Evolutionary conservation across 2,888 invertebrate species (phyloP).

Genomic region (Furcula furcula): DNA sequence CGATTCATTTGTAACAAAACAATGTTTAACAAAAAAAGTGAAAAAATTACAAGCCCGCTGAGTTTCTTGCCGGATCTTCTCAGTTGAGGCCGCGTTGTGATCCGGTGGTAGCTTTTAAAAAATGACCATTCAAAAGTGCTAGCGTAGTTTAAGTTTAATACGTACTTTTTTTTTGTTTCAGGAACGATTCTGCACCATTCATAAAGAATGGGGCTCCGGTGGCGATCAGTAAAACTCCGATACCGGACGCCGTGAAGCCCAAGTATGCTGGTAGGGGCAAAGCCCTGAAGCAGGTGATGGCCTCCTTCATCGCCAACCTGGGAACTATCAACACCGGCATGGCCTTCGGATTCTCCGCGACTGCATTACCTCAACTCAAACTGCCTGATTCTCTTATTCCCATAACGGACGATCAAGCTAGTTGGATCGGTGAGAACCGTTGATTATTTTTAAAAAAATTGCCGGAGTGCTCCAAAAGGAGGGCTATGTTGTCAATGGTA

Average conservation of each 20-base stretch:
- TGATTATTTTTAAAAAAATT: neutral
- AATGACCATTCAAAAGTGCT: no score
- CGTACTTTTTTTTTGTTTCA: slow-evolving; percentile 29
- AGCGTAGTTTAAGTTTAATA: no score
- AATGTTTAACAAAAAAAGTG: no score
- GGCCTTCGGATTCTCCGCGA: slow-evolving; percentile 86
- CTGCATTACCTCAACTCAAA: slow-evolving; percentile 83
- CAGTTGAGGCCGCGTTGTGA: no score
- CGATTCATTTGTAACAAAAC: no score
- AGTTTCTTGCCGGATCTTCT: no score
- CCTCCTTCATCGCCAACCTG: slow-evolving; percentile 84
- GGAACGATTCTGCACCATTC: slow-evolving; percentile 64
- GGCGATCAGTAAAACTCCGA: slow-evolving; percentile 48
- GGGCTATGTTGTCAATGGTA: no score
- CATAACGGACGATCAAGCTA: slow-evolving; percentile 81
- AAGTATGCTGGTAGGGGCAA: slow-evolving; percentile 66
- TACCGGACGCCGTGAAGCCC: slow-evolving; percentile 35
- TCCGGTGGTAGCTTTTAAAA: no score
- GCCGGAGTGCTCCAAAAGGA: no score
- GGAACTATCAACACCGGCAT: slow-evolving; percentile 87
- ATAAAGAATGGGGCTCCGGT: slow-evolving; percentile 59
- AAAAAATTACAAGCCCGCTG: no score
- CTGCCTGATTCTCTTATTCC: slow-evolving; percentile 69
- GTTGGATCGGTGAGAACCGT: slow-evolving; percentile 87
- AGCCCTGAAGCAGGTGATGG: slow-evolving; percentile 80